Percentiles rank a stretch among this genome's conserved stretches.
These are phyloP conservation scores for Cataglyphis livida DNA, from an alignment of 2,888 invertebrate genomes.

Conservation along the genomic window DNA sequence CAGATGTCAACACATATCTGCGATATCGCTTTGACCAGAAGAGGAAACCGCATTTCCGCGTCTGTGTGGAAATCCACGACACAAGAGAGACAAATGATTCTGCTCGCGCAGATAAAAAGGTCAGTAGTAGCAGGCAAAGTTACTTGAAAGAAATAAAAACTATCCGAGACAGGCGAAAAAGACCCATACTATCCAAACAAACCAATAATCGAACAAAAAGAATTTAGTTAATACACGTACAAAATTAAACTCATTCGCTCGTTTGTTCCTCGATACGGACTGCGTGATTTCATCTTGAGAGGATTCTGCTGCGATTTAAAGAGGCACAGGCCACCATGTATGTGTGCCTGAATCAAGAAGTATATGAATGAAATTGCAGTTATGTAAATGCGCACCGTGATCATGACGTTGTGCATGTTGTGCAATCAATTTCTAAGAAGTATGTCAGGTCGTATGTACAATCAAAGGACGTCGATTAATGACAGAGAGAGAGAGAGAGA, in stretches of 20 bases:
- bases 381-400: conserved; percentile 67
- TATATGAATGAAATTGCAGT: conserved; percentile 74
- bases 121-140: neutral
- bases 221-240: conserved; percentile 11
- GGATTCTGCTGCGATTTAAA: conserved; percentile 28
- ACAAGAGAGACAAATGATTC: conserved; percentile 6
- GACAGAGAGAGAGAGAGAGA: conserved; percentile 15
- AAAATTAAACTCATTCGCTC: conserved; percentile 35
- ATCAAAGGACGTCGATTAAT: conserved; percentile 70
- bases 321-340: conserved; percentile 12
- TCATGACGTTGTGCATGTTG: conserved; percentile 57
- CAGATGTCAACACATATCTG: conserved; percentile 49
- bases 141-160: conserved; percentile 30
- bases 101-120: neutral
- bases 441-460: conserved; percentile 68
- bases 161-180: conserved; percentile 5
- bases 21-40: conserved; percentile 50
- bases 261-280: conserved; percentile 13
- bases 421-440: conserved; percentile 74
- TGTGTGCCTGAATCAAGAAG: conserved; percentile 54
- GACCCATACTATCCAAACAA: neutral
- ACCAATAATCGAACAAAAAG: conserved; percentile 3
- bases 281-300: conserved; percentile 17
- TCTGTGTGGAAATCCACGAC: conserved; percentile 35
- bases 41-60: conserved; percentile 64